Percentiles rank a stretch among this genome's conserved stretches.
These are phyloP conservation scores for Rhabdomys pumilio DNA, from an alignment of 2,797 vertebrate genomes.

Conservation along the genomic window DNA sequence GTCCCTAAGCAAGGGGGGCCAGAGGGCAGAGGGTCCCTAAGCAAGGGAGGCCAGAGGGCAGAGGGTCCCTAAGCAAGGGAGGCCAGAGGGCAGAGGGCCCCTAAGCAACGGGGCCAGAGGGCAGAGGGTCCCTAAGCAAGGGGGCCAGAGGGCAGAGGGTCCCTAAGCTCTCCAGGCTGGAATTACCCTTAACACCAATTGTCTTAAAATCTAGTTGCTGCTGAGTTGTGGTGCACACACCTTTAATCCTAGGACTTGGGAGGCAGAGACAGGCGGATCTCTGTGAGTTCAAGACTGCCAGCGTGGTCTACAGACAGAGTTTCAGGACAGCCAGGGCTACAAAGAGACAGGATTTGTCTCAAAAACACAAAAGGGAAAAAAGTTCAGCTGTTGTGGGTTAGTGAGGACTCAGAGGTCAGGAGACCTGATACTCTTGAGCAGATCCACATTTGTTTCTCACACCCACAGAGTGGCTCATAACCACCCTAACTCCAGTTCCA, in stretches of 20 bases:
- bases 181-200: neutral
- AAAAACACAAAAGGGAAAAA: neutral
- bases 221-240: neutral
- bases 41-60: neutral
- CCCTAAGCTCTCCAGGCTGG: neutral
- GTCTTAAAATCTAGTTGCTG: conserved; percentile 30
- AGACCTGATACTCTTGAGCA: neutral
- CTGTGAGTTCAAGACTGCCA: neutral
- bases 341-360: neutral
- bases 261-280: neutral
- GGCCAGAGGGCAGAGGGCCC: too few species aligned
- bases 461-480: neutral
- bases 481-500: neutral
- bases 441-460: neutral
- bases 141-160: neutral
- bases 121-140: neutral
- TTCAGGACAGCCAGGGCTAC: neutral
- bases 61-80: neutral
- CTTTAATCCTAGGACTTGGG: neutral
- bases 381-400: neutral
- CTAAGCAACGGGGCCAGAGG: neutral
- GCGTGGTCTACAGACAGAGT: neutral
- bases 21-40: neutral
- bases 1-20: too few species aligned
- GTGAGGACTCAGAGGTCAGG: neutral